A percentile compares a stretch with the other conserved stretches of the same genome.
phyloP scores from a whole-genome alignment of 2,113 vertebrate species.

The Rattus norvegicus region GRCr8 NC_086021.1:154147501-154148000 shows the following conservation, averaged over 20 bases:
- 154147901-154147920: background rate
- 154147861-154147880: constrained; percentile 16
- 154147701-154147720: background rate
- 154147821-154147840: background rate
- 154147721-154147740: background rate
- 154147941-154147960: background rate
- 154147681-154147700: constrained; percentile 13
- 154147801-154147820: background rate
- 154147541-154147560: background rate
- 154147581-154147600: background rate
- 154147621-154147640: background rate
- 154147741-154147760: background rate
- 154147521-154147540: background rate
- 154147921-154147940: background rate
- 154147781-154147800: background rate
- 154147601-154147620: background rate
- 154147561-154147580: background rate
- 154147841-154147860: background rate
- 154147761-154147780: background rate
- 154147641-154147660: background rate
- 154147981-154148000: background rate
- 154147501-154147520: background rate
- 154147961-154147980: constrained; percentile 42
- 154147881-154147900: constrained; percentile 5
- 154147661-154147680: background rate